Base-by-base conservation (phyloP, 1,140 invertebrate species). In the Bombus ignitus region DNA sequence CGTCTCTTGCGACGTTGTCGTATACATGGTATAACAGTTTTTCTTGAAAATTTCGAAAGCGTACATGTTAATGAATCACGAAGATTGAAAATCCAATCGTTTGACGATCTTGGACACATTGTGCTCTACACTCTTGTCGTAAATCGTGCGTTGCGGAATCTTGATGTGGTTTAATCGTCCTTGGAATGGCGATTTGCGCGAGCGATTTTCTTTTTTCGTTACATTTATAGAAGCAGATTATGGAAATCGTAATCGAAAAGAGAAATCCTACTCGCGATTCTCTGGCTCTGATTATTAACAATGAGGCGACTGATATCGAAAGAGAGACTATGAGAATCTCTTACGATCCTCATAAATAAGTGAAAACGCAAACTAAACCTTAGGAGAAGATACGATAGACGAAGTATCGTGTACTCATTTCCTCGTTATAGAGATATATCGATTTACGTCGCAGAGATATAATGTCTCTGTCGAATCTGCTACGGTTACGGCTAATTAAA, bases 401-500 rank as follows among this genome's bases (percentile, higher is more conserved):
- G 6, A 39, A 59, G 12, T 4, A 57, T 13, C 0, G 1, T 35
- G 35, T 35, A 4, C 37, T 39, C 2, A 12, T 9, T 76, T 59
- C 53, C 39, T 44, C 13, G 42, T 79, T 44, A n/a, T 35, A 35
- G 37, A 6, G 32, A 68, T 66, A 44, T 8, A 44, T 13, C 72
- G 18, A 18, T 18, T 42, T 65, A 10, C 39, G 10, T 66, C 37
- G 35, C 13, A 25, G 25, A 28, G 22, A 25, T 39, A 39, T 35
- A 42, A 42, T 28, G 39, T n/a, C 70, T 39, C 28, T 28, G 28
- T 35, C 28, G 39, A 82, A 32, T 39, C 4, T 39, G 1, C 22
- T 6, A 35, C 3, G 37, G 39, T 76, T 53, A 68, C 25, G 25
- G 5, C 1, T 73, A 85, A 85, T 85, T 85, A 73, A 53, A 70